These are phyloP conservation scores for Coptodon bakossiorum DNA, from an alignment of 2,113 vertebrate species.

Conservation along the genomic window DNA sequence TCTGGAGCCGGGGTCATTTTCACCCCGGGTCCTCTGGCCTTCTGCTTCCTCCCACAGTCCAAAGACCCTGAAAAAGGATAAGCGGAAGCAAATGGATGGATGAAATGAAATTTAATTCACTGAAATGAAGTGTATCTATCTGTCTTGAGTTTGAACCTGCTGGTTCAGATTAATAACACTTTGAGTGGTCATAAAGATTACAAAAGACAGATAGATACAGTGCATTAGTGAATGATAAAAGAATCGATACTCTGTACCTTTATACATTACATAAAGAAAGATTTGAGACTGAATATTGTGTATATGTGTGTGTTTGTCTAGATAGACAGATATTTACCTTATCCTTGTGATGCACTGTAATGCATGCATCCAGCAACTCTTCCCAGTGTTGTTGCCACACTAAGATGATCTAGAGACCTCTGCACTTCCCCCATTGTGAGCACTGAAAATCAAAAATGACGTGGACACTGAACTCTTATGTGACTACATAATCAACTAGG, in stretches of 20 bases:
- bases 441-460: constrained; percentile 9
- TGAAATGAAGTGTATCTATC: neutral
- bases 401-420: neutral
- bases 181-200: neutral
- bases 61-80: neutral
- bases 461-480: constrained; percentile 12
- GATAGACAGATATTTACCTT: neutral
- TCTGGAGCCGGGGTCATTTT: neutral
- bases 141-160: neutral
- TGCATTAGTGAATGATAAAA: neutral
- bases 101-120: neutral
- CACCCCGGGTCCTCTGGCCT: neutral
- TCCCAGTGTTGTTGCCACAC: neutral
- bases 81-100: neutral
- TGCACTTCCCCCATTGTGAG: neutral
- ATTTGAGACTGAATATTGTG: neutral
- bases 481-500: constrained; percentile 40
- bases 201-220: neutral
- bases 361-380: neutral
- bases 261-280: neutral
- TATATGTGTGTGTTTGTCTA: neutral
- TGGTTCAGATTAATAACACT: neutral
- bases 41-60: neutral
- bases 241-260: neutral
- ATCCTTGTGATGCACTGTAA: neutral